A percentile compares a stretch with the other conserved stretches of the same genome.
Conservation (phyloP, 2,797 vertebrate species). For the Carduelis carduelis region DNA sequence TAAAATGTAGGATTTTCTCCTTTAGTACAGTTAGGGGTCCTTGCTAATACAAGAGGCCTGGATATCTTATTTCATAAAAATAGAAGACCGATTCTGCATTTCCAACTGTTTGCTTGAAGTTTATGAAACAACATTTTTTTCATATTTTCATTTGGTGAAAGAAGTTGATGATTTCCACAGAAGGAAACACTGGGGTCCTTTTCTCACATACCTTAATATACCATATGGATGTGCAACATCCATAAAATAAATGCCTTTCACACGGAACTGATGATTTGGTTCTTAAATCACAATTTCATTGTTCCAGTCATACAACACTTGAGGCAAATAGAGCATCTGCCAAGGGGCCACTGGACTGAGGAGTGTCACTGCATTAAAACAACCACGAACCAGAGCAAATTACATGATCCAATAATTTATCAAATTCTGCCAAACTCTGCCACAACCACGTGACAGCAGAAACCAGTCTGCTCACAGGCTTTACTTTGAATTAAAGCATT, state of each 20-base stretch:
- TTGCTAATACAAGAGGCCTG: background rate
- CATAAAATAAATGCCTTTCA: background rate
- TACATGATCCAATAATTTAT: background rate
- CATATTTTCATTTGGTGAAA: background rate
- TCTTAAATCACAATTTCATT: background rate
- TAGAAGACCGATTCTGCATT: background rate
- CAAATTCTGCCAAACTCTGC: background rate
- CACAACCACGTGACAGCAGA: fast-evolving
- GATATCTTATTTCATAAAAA: background rate
- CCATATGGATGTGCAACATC: background rate
- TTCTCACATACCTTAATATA: background rate
- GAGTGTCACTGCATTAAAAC: background rate
- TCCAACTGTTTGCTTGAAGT: background rate
- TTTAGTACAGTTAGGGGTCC: background rate
- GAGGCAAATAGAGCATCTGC: background rate
- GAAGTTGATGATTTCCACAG: background rate
- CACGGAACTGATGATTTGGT: background rate
- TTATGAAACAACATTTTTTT: background rate
- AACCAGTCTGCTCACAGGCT: background rate
- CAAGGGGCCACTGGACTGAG: background rate
- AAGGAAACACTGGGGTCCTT: background rate
- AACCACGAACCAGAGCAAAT: background rate
- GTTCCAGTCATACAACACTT: background rate
- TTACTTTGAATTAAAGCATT: background rate
- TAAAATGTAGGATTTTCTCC: background rate